Percentiles rank a stretch among this genome's conserved stretches.
Conservation (phyloP, 2,888 invertebrate species). For the Ceramica pisi region DNA sequence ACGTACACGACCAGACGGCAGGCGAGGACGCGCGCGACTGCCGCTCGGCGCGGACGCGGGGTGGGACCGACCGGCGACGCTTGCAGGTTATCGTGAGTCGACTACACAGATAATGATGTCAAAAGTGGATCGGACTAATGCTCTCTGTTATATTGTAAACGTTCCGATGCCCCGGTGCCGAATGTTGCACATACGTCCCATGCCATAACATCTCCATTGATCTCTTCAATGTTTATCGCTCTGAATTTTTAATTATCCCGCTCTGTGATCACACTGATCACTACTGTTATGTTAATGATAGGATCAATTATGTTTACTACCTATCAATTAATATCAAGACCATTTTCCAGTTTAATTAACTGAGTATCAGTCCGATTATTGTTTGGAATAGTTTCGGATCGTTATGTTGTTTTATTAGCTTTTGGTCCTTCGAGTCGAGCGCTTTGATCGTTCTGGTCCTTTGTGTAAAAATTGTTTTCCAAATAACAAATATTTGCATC, state of each 20-base stretch:
- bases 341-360: conserved; percentile 50
- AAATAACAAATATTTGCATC: conserved; percentile 3
- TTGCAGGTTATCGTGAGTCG: conserved; percentile 90
- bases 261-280: conserved; percentile 69
- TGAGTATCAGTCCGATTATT: conserved; percentile 30
- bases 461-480: conserved; percentile 2
- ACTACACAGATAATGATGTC: conserved; percentile 90
- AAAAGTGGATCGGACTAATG: conserved; percentile 90
- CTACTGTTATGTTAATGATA: conserved; percentile 76
- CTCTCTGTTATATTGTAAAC: conserved; percentile 89
- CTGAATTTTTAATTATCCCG: conserved; percentile 71
- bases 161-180: conserved; percentile 68
- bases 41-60: conserved; percentile 81
- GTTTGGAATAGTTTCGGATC: conserved; percentile 46
- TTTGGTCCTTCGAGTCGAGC: conserved; percentile 30
- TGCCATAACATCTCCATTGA: conserved; percentile 66
- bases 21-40: conserved; percentile 87
- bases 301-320: conserved; percentile 75
- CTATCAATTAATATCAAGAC: conserved; percentile 66
- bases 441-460: conserved; percentile 8
- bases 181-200: conserved; percentile 76
- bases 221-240: conserved; percentile 60
- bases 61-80: conserved; percentile 84
- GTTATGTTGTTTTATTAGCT: conserved; percentile 46
- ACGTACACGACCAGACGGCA: conserved; percentile 77